phyloP scores from a whole-genome alignment of 2,797 vertebrate species.

The Ptychobarbus kaznakovi region DNA sequence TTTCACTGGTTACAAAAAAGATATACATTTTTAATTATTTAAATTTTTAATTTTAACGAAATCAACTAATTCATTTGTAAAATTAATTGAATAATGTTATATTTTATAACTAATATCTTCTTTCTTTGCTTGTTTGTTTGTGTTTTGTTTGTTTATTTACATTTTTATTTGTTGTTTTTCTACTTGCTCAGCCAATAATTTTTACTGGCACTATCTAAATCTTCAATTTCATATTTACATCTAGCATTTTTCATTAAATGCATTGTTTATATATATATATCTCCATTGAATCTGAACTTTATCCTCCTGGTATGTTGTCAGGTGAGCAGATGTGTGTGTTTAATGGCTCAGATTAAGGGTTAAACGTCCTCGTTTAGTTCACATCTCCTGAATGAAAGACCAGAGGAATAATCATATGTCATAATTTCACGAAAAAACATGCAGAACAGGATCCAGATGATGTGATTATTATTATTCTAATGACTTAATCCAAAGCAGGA shows the following conservation, averaged over 20 bases:
- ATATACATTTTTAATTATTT: no score
- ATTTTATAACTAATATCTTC: not conserved
- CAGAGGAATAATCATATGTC: slow-evolving; percentile 30
- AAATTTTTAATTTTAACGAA: not conserved
- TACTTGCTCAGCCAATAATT: not conserved
- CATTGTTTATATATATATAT: not conserved
- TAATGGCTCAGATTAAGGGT: not conserved
- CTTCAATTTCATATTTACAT: not conserved
- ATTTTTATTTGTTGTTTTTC: not conserved
- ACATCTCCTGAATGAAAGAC: not conserved
- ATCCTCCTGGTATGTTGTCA: slow-evolving; percentile 22
- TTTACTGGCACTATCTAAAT: not conserved
- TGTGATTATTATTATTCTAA: slow-evolving; percentile 68
- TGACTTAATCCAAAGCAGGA: slow-evolving; percentile 63
- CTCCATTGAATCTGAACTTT: slow-evolving; percentile 16
- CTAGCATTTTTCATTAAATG: no score
- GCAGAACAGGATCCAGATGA: slow-evolving; percentile 60
- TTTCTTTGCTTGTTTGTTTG: not conserved
- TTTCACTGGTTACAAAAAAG: no score
- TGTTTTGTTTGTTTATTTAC: not conserved
- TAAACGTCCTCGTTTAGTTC: slow-evolving; percentile 13
- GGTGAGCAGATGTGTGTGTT: slow-evolving; percentile 1
- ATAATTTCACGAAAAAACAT: not conserved
- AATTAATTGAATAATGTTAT: not conserved
- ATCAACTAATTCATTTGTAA: not conserved